Conservation (phyloP, 2,113 vertebrate species). For the Stigmatopora argus region DNA sequence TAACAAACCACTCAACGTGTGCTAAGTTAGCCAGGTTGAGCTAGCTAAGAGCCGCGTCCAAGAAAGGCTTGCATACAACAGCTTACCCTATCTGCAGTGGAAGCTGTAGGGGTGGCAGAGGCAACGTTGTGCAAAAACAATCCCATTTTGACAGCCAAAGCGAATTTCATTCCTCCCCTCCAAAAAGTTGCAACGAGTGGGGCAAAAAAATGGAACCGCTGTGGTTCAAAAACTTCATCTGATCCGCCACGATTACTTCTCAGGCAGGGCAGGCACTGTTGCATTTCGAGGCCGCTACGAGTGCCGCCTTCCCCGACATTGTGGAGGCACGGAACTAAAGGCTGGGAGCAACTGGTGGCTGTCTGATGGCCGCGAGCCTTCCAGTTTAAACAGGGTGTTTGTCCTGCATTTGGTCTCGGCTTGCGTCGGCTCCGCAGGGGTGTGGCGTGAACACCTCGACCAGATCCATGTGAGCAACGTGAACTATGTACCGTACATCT, state of each 20-base stretch:
- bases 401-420: slow-evolving; percentile 19
- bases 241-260: neutral
- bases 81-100: slow-evolving; percentile 63
- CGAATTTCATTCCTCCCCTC: slow-evolving; percentile 52
- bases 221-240: slow-evolving; percentile 12
- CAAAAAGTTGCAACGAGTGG: slow-evolving; percentile 14
- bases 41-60: slow-evolving; percentile 6
- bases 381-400: slow-evolving; percentile 58
- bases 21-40: slow-evolving; percentile 4
- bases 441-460: slow-evolving; percentile 56
- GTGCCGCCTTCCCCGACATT: slow-evolving; percentile 51
- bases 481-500: slow-evolving; percentile 39
- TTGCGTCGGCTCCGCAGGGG: slow-evolving; percentile 38
- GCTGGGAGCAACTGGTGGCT: slow-evolving; percentile 32
- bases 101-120: slow-evolving; percentile 62
- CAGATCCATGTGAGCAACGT: slow-evolving; percentile 61
- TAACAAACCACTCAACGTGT: neutral
- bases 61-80: slow-evolving; percentile 21
- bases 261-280: slow-evolving; percentile 12
- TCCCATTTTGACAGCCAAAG: slow-evolving; percentile 62
- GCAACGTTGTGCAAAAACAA: slow-evolving; percentile 66
- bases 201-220: slow-evolving; percentile 19
- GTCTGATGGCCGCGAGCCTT: slow-evolving; percentile 12
- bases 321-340: slow-evolving; percentile 30
- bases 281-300: slow-evolving; percentile 39